Percentiles rank a stretch among this genome's conserved stretches.
These are phyloP conservation scores for Apodemus sylvaticus DNA, from an alignment of 2,113 vertebrate species.

Conservation along the genomic window DNA sequence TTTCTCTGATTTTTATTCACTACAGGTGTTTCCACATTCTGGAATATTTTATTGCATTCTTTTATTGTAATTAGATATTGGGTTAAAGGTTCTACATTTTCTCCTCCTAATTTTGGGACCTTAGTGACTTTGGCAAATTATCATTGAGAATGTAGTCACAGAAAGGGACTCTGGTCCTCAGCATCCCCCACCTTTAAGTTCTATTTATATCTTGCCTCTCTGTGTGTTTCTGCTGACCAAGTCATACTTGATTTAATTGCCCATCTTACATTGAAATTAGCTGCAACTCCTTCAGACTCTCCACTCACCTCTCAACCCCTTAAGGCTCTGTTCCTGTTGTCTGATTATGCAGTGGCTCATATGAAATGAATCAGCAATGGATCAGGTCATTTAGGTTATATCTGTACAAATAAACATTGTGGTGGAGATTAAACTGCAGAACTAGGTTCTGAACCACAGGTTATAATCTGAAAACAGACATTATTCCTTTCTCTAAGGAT, in stretches of 20 bases:
- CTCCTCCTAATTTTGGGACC: conserved; percentile 41
- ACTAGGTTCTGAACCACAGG: not conserved
- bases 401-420: conserved; percentile 48
- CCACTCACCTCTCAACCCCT: conserved; percentile 40
- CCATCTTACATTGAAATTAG: conserved; percentile 53
- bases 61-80: conserved; percentile 72
- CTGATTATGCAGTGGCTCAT: conserved; percentile 34
- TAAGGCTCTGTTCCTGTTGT: not conserved
- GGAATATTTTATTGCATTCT: conserved; percentile 68
- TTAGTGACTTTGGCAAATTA: conserved; percentile 58
- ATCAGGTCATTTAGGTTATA: conserved; percentile 20
- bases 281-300: conserved; percentile 11
- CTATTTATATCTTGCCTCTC: conserved; percentile 56
- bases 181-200: conserved; percentile 13
- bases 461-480: conserved; percentile 41
- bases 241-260: conserved; percentile 69
- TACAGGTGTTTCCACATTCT: conserved; percentile 73
- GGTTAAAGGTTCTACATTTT: conserved; percentile 62
- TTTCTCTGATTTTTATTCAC: conserved; percentile 78
- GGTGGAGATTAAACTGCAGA: not conserved
- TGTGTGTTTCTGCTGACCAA: conserved; percentile 52
- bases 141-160: conserved; percentile 28
- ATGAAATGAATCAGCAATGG: conserved; percentile 57
- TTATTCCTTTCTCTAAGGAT: not conserved
- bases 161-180: conserved; percentile 28